Evolutionary conservation across 2,797 vertebrate species (phyloP).

Genomic region (Tiaroga cobitis): DNA sequence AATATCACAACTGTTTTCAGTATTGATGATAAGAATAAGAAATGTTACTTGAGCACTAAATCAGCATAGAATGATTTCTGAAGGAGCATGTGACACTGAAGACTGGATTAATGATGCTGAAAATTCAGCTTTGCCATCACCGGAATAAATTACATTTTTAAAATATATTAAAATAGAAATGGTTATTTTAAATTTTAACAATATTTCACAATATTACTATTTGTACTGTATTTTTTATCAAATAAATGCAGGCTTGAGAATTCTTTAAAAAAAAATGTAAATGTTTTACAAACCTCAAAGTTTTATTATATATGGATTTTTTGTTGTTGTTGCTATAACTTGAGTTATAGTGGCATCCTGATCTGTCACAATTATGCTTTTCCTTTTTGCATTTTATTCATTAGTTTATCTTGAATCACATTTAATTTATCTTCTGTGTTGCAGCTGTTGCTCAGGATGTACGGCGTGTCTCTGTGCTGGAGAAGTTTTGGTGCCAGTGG

Average conservation of each 20-base stretch:
- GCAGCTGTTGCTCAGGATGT: constrained; percentile 76
- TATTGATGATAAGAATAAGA: background rate
- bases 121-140: background rate
- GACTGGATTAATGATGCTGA: background rate
- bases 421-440: constrained; percentile 37
- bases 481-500: constrained; percentile 79
- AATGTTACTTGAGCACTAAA: background rate
- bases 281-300: no score
- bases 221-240: background rate
- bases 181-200: background rate
- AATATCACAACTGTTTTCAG: background rate
- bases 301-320: background rate
- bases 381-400: background rate
- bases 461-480: constrained; percentile 52
- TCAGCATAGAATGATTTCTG: background rate
- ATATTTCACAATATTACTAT: background rate
- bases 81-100: background rate
- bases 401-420: background rate
- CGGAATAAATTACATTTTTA: background rate
- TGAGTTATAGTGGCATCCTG: background rate
- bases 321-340: background rate
- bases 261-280: no score
- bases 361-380: background rate
- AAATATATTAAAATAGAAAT: background rate
- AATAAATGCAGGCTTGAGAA: background rate